Evolutionary conservation across 2,113 vertebrate species (phyloP).

Genomic region (Corynorhinus townsendii): DNA sequence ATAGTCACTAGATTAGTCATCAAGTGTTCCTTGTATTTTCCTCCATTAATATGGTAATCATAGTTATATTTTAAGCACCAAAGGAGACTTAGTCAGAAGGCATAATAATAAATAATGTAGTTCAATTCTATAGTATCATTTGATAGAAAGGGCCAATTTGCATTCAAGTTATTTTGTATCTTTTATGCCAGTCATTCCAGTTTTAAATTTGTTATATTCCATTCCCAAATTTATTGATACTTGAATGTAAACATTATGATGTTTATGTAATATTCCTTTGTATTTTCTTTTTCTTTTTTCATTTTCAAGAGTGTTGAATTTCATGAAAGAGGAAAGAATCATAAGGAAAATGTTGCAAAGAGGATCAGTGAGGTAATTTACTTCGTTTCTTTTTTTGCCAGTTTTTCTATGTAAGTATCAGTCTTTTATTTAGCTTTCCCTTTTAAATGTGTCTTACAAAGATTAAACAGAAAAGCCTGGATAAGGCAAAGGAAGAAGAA

Average conservation of each 20-base stretch:
- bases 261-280: slow-evolving; percentile 14
- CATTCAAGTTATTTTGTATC: slow-evolving; percentile 23
- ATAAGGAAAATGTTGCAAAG: slow-evolving; percentile 98
- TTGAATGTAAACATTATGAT: slow-evolving; percentile 17
- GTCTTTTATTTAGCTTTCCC: slow-evolving; percentile 10
- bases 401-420: slow-evolving; percentile 46
- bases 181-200: neutral
- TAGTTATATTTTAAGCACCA: slow-evolving; percentile 53
- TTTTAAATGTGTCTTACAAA: slow-evolving; percentile 69
- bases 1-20: slow-evolving; percentile 26
- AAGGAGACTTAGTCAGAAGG: neutral
- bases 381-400: slow-evolving; percentile 26
- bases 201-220: slow-evolving; percentile 15
- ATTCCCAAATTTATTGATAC: neutral
- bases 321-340: slow-evolving; percentile 98
- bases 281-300: slow-evolving; percentile 28
- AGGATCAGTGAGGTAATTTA: slow-evolving; percentile 93
- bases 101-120: neutral
- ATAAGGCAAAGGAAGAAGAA: slow-evolving; percentile 93
- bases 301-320: slow-evolving; percentile 92
- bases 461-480: slow-evolving; percentile 97
- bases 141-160: neutral
- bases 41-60: neutral
- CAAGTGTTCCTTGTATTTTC: slow-evolving; percentile 2
- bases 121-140: slow-evolving; percentile 1